phyloP scores from a whole-genome alignment of 2,113 vertebrate genomes.

The Oceanodroma tethys region DNA sequence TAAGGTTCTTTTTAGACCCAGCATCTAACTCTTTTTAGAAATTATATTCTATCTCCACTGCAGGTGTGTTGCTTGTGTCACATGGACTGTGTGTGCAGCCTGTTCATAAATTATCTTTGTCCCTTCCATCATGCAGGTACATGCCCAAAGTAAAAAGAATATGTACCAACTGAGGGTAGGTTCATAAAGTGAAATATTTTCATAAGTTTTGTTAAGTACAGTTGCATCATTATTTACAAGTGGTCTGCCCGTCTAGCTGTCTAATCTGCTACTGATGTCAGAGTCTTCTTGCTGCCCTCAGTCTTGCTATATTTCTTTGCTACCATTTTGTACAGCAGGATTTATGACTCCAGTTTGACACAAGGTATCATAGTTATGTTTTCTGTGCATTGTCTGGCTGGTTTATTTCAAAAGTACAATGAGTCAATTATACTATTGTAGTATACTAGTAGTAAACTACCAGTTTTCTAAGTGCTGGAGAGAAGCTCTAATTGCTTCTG shows the following conservation, averaged over 20 bases:
- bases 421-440: not conserved
- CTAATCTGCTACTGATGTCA: not conserved
- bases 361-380: not conserved
- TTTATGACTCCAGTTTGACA: not conserved
- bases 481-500: slow-evolving; percentile 40
- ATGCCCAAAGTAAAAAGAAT: not conserved
- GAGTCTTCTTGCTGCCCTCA: not conserved
- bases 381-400: not conserved
- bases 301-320: not conserved
- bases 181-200: not conserved
- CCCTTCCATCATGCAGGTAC: not conserved
- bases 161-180: not conserved
- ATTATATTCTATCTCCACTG: not conserved
- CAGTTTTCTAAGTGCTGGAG: not conserved
- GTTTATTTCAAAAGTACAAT: slow-evolving; percentile 4
- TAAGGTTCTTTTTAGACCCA: not conserved
- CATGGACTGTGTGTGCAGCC: not conserved
- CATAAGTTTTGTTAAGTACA: not conserved
- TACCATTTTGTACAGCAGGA: not conserved
- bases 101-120: not conserved
- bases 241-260: not conserved
- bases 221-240: not conserved
- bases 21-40: not conserved
- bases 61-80: not conserved
- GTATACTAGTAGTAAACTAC: too few species aligned